Evolutionary conservation across 2,888 invertebrate species (phyloP), one percentile per base, ranked within the genome.

Genomic region (Morpho achilles): DNA sequence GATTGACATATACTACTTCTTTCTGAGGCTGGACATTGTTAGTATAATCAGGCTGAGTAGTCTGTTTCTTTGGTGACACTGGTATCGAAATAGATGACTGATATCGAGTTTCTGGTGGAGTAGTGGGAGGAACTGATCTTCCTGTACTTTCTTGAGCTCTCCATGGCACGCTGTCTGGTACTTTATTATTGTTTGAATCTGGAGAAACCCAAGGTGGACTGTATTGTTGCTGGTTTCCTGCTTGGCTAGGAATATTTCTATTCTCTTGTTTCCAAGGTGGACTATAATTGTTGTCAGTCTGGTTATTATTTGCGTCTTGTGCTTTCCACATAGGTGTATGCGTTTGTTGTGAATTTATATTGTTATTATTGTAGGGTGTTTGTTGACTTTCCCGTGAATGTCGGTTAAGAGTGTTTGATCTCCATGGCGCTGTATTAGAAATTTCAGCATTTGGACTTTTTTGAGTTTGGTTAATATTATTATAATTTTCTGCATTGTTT

Each of bases 31-130:
- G 71, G 16, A 75, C 74, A 43, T 73, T 72, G 49, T 74, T 72
- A 48, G 74, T 86, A 62, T 81, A 80, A 58, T 82, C 82, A 1
- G 80, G 75, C 67, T 82, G 84, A 8, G 74, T 64, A 57, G 71
- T 79, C 64, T 74, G 83, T 74, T 84, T 88, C 56, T 77, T 80
- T 45, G 86, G 82, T 40, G 84, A 81, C 6, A 91, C 84, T 7
- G 91, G 91, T 64, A 91, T 91, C 0, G 91, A 89, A 77, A 91
- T 91, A 3, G 86, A 79, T 2, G 91, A 84, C 68, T 91, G 91
- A 58, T 84, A 91, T 52, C 90, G 78, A 6, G 84, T 82, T 69
- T 80, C 84, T 7, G 73, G 74, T 9, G 80, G 78, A 44, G 80
- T 74, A 8, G 69, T 50, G 6, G 78, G 79, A 23, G 78, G 77